phyloP scores from a whole-genome alignment of 2,888 invertebrate genomes.

The Drosophila aldrichi region DNA sequence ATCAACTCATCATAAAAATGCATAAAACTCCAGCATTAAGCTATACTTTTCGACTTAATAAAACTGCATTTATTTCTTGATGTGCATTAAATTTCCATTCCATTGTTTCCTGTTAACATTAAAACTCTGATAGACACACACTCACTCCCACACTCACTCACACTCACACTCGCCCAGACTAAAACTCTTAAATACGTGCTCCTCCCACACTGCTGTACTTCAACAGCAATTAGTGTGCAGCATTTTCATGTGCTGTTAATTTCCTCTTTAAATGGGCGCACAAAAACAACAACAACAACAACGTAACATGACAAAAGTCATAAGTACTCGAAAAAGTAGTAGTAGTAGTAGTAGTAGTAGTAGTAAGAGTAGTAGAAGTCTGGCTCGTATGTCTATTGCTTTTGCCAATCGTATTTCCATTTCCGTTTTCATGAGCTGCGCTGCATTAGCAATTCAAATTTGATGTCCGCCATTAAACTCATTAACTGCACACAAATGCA shows the following conservation, averaged over 20 bases:
- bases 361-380: not conserved
- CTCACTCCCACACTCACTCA: too few relatives aligned
- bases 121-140: not conserved
- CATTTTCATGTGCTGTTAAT: conserved; percentile 50
- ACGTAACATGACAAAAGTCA: conserved; percentile 43
- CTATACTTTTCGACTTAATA: not conserved
- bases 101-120: not conserved
- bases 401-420: conserved; percentile 66
- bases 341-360: not conserved
- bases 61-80: not conserved
- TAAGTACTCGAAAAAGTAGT: conserved; percentile 13
- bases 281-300: not conserved
- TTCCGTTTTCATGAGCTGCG: conserved; percentile 66
- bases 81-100: not conserved
- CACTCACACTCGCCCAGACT: not conserved
- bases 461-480: conserved; percentile 78
- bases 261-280: conserved; percentile 33
- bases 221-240: conserved; percentile 31
- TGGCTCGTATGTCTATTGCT: conserved; percentile 33
- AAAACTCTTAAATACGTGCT: not conserved
- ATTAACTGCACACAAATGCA: conserved; percentile 76
- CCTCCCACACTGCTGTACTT: not conserved
- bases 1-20: too few relatives aligned
- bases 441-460: conserved; percentile 81
- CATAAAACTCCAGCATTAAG: not conserved